Evolutionary conservation across 1,140 invertebrate genomes (phyloP).

Genomic region (Drosophila jambulina): DNA sequence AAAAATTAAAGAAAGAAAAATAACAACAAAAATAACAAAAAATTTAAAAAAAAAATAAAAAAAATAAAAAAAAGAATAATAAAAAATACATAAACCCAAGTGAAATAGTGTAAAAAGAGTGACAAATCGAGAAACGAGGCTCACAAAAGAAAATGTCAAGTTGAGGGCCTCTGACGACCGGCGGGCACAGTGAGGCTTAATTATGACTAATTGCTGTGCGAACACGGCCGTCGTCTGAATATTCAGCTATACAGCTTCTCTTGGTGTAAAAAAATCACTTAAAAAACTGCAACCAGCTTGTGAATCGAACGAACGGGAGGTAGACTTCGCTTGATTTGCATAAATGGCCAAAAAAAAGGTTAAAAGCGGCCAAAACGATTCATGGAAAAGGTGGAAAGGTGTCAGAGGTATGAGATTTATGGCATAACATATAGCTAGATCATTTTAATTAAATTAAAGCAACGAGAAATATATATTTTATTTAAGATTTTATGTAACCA

Average conservation of each 20-base stretch:
- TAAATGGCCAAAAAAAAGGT: constrained; percentile 13
- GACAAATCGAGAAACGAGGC: constrained; percentile 31
- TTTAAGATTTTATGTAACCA: background rate
- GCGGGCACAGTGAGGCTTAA: constrained; percentile 58
- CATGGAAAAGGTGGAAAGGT: background rate
- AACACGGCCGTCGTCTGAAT: constrained; percentile 37
- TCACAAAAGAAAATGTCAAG: constrained; percentile 60
- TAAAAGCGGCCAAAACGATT: constrained; percentile 27
- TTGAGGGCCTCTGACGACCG: constrained; percentile 51
- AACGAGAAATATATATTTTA: background rate
- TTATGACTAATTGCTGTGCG: constrained; percentile 71
- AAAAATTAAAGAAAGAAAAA: no score
- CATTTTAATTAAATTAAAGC: background rate
- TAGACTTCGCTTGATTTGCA: constrained; percentile 22
- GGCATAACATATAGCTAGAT: background rate
- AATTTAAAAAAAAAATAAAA: no score
- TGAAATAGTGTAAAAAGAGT: constrained; percentile 23
- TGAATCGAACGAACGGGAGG: constrained; percentile 17
- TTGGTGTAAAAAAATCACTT: background rate
- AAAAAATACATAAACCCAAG: background rate
- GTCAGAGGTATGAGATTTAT: background rate
- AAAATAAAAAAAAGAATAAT: background rate
- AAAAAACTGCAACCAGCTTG: constrained; percentile 42
- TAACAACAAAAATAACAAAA: background rate
- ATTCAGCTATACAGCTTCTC: background rate